Evolutionary conservation across 37 sponge, comb jelly and placozoan genomes (phyloP).

Genomic region (Beroe ovata): DNA sequence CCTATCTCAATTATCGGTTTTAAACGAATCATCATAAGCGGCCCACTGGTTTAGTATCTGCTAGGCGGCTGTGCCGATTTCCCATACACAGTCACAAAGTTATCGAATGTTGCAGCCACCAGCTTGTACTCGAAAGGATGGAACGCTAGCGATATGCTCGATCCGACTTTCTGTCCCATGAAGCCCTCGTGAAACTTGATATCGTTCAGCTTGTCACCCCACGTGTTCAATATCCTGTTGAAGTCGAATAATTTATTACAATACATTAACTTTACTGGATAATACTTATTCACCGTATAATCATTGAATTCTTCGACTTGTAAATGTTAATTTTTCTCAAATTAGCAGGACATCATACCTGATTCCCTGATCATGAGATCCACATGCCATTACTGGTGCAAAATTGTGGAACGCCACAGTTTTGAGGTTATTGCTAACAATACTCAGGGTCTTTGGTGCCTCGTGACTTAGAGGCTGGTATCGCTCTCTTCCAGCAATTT

Average conservation of each 20-base stretch:
- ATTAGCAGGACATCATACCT: constrained; percentile 11
- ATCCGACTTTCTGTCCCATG: constrained; percentile 89
- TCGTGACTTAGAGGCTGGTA: constrained; percentile 53
- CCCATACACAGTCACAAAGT: constrained; percentile 65
- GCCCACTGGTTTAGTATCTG: background rate
- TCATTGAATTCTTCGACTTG: no score
- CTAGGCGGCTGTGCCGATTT: constrained; percentile 16
- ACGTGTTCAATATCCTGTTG: constrained; percentile 78
- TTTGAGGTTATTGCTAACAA: constrained; percentile 29
- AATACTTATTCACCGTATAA: no score
- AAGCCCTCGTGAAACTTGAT: constrained; percentile 94
- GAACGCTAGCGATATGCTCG: constrained; percentile 81
- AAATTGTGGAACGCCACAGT: constrained; percentile 63
- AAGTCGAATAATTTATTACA: no score
- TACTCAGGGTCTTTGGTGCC: constrained; percentile 15
- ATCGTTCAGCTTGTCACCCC: constrained; percentile 72
- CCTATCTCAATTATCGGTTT: no score
- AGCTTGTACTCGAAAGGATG: constrained; percentile 80
- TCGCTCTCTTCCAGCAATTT: background rate
- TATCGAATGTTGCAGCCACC: constrained; percentile 12
- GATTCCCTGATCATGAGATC: constrained; percentile 61
- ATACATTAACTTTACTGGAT: no score
- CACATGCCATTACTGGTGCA: constrained; percentile 63
- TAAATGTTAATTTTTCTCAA: no score
- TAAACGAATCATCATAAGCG: no score